A percentile compares a stretch with the other conserved stretches of the same genome.
Conservation (phyloP, 2,113 vertebrate genomes). For the Conger conger region DNA sequence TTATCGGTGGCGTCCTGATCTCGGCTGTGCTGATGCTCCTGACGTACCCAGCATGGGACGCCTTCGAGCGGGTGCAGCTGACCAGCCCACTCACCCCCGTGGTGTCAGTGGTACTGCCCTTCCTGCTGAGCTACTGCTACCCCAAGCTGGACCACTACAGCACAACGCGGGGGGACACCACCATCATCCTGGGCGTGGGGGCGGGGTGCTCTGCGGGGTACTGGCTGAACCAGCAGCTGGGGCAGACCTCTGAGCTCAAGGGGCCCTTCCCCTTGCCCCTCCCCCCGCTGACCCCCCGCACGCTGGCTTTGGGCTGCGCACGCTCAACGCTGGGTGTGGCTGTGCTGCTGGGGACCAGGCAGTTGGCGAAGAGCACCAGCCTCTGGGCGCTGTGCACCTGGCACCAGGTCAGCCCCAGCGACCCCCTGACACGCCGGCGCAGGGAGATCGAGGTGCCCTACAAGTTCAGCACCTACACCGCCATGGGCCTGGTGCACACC, state of each 20-base stretch:
- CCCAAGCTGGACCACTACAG: constrained; percentile 85
- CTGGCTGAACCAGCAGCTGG: constrained; percentile 78
- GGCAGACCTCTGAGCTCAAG: constrained; percentile 58
- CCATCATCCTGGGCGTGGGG: constrained; percentile 78
- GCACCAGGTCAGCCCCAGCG: constrained; percentile 64
- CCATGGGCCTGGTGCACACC: constrained; percentile 77
- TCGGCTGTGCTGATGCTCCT: constrained; percentile 67
- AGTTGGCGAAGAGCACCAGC: constrained; percentile 64
- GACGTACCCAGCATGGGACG: constrained; percentile 81
- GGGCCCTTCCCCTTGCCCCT: constrained; percentile 64
- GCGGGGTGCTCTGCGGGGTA: constrained; percentile 81
- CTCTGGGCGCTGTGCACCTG: constrained; percentile 68
- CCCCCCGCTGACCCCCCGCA: constrained; percentile 39
- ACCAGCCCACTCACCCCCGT: constrained; percentile 75
- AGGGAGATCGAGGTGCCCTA: constrained; percentile 90
- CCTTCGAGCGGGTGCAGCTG: constrained; percentile 78
- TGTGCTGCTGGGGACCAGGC: constrained; percentile 72
- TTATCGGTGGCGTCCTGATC: constrained; percentile 80
- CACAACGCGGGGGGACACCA: constrained; percentile 89
- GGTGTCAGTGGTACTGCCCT: constrained; percentile 67
- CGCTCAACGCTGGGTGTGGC: constrained; percentile 73
- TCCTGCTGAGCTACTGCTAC: constrained; percentile 84
- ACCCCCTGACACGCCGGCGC: constrained; percentile 68
- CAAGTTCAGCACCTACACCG: constrained; percentile 84
- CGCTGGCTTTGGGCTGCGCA: constrained; percentile 29